Evolutionary conservation across 2,888 invertebrate species (phyloP).

Genomic region (Euplagia quadripunctaria): DNA sequence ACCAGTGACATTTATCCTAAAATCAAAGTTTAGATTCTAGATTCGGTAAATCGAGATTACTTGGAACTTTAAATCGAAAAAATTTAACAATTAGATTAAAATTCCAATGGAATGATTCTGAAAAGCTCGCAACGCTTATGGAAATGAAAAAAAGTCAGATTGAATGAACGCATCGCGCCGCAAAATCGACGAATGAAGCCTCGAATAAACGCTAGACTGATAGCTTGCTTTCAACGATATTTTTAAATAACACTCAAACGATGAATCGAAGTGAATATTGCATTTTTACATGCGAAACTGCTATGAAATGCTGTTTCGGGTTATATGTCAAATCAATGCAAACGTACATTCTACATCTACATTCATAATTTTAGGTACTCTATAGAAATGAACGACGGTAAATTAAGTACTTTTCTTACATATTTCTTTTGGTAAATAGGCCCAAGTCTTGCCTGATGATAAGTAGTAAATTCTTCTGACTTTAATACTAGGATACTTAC

Average conservation of each 20-base stretch:
- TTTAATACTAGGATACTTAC: too few relatives aligned
- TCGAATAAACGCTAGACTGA: slow-evolving; percentile 22
- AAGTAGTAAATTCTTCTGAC: too few relatives aligned
- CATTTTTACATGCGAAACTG: slow-evolving; percentile 32
- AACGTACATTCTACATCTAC: slow-evolving; percentile 3
- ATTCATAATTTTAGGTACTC: neutral
- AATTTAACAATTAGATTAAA: neutral
- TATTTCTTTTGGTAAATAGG: too few relatives aligned
- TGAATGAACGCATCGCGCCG: slow-evolving; percentile 11
- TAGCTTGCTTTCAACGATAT: slow-evolving; percentile 32
- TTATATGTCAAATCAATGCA: slow-evolving; percentile 26
- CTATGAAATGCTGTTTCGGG: slow-evolving; percentile 28
- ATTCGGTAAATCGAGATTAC: neutral
- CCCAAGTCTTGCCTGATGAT: too few relatives aligned
- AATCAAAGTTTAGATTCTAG: too few relatives aligned
- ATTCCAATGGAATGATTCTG: slow-evolving; percentile 4
- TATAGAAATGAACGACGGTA: too few relatives aligned
- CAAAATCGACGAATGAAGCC: slow-evolving; percentile 28
- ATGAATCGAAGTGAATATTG: slow-evolving; percentile 45
- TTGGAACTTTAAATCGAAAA: slow-evolving; percentile 4
- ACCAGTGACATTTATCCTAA: too few relatives aligned
- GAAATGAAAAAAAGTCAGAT: slow-evolving; percentile 34
- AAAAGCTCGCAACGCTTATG: slow-evolving; percentile 21
- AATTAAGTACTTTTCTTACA: too few relatives aligned
- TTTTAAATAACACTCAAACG: slow-evolving; percentile 36